Evolutionary conservation across 2,797 vertebrate genomes (phyloP), one percentile per base, ranked within the genome.

Genomic region (Siniperca scherzeri): DNA sequence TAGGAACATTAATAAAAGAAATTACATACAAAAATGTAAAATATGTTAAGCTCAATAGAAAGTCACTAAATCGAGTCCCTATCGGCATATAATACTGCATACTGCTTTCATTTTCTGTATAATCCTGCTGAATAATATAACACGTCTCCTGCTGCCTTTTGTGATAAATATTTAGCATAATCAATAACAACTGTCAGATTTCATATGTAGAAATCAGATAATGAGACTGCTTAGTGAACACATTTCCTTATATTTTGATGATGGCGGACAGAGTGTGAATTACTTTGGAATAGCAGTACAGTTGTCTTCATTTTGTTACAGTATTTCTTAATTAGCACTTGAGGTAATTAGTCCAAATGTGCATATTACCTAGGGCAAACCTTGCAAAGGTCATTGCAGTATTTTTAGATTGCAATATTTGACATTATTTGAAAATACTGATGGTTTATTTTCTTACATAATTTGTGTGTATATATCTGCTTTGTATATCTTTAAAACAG

Each of bases 401-500:
- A 78, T 60, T 66, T 46, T 44, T 11, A 74, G 10, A 48, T 80
- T 13, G 10, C 5, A 62, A 1, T 52, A 52, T 62, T 68, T 71
- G 13, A n/a, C 11, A 57, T 27, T 48, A 8, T 50, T 55, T 52
- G 25, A 36, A 77, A 38, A 53, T 48, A 4, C 2, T 1, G 16
- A 52, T 25, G 16, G 0, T 27, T 12, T 33, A 11, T 59, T 60
- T 70, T 27, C 3, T 55, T 42, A 16, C 7, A 14, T 75, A 46
- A 62, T 33, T 33, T 55, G 3, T 69, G n/a, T 60, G 17, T 64
- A 0, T 44, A 22, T 55, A 13, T 55, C 12, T 60, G 46, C 9
- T 72, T 14, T 74, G 9, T 74, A 5, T 81, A 0, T 61, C 22
- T 81, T 74, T 42, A 22, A 78, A 85, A 77, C 91, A 99, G 98